Conservation (phyloP, 1,140 invertebrate genomes). For the Sarcophaga bullata region DNA sequence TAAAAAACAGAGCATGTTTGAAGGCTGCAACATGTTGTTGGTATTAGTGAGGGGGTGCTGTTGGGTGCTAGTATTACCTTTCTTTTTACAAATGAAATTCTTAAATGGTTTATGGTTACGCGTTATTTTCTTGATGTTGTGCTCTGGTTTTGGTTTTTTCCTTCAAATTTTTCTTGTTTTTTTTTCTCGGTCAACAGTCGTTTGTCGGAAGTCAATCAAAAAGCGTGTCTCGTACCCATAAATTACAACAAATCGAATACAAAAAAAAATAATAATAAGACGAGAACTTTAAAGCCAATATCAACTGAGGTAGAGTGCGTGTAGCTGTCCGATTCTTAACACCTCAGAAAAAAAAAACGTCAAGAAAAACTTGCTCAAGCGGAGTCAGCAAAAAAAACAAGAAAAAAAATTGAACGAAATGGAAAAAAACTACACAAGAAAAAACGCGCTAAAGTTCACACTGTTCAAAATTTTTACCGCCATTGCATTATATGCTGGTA, state of each 20-base stretch:
- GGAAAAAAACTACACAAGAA: not conserved
- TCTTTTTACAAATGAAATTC: too few relatives aligned
- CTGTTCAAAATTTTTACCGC: not conserved
- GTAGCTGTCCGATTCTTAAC: not conserved
- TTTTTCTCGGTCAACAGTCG: slow-evolving; percentile 63
- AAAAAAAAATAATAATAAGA: not conserved
- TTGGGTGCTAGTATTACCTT: too few relatives aligned
- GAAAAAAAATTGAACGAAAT: not conserved
- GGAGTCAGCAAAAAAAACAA: not conserved
- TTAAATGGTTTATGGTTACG: slow-evolving; percentile 32
- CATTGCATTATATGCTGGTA: not conserved
- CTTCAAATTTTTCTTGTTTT: slow-evolving; percentile 52
- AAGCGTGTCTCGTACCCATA: slow-evolving; percentile 56
- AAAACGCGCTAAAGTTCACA: slow-evolving; percentile 20
- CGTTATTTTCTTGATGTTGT: slow-evolving; percentile 28
- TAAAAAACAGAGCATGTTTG: not conserved
- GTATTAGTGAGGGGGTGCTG: not conserved
- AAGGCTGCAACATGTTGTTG: not conserved
- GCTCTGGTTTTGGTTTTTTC: slow-evolving; percentile 40
- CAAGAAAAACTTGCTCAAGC: not conserved
- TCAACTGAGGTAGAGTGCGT: not conserved
- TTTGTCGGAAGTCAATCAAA: slow-evolving; percentile 66
- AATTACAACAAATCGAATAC: not conserved
- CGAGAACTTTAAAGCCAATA: not conserved
- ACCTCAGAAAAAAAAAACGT: not conserved